Evolutionary conservation across 2,888 invertebrate genomes (phyloP).

Genomic region (Clunio marinus): DNA sequence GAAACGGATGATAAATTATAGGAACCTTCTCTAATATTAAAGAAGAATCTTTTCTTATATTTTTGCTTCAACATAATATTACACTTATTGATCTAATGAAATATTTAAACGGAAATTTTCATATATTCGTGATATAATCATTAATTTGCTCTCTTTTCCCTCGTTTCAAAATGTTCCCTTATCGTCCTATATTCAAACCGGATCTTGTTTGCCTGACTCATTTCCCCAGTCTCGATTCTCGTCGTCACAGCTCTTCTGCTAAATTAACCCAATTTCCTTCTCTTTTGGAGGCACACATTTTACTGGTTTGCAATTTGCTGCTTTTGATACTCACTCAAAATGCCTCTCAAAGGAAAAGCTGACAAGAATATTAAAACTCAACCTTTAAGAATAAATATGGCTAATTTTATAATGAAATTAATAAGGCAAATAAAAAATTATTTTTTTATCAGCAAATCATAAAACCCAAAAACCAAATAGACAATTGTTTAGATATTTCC

Average conservation of each 20-base stretch:
- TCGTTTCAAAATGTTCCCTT: background rate
- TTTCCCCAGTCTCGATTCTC: background rate
- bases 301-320: background rate
- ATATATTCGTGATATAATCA: conserved; percentile 1
- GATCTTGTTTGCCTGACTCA: conserved; percentile 3
- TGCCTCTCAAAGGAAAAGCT: no score
- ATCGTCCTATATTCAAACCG: background rate
- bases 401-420: background rate
- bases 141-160: conserved; percentile 2
- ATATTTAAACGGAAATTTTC: conserved; percentile 15
- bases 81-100: conserved; percentile 5
- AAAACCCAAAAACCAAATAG: background rate
- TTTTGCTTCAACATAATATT: background rate
- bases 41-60: background rate
- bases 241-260: background rate
- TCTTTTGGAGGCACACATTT: background rate
- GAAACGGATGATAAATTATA: background rate
- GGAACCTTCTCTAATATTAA: background rate
- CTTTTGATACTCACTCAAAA: no score
- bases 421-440: background rate
- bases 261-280: conserved; percentile 20
- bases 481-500: no score
- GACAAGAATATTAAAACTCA: no score
- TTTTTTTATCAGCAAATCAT: background rate
- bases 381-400: background rate